Base-by-base conservation (phyloP, 2,888 invertebrate species). In the Steinernema hermaphroditum region DNA sequence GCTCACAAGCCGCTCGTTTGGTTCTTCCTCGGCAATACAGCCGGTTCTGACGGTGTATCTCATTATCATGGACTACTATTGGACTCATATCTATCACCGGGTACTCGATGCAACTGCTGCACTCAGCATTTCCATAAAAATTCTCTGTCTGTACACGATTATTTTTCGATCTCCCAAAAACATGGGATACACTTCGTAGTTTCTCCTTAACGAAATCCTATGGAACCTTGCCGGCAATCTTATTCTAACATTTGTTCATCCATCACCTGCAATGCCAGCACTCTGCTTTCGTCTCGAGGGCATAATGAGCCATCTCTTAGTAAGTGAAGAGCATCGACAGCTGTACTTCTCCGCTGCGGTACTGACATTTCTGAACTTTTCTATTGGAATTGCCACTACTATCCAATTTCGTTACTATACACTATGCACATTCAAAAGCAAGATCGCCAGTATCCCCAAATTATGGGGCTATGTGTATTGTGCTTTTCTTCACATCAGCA, bases 121-220 rank as follows among this genome's bases (percentile, higher is more conserved):
- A 9, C 2, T 2, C 2, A n/a, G 90, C 85, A 91, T 92, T 70
- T 91, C 91, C 2, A n/a, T 46, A 4, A 46, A 46, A 19, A 6
- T 16, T 4, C 16, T 46, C 46, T 46, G n/a, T 19, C 6, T 46
- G 6, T 46, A 46, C 46, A 46, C 16, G 9, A 6, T 46, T n/a
- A 19, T 46, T n/a, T 16, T 6, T 2, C 6, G 16, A 4, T 9
- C 46, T 46, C 46, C 46, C n/a, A 19, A 46, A 46, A 2, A 46
- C 2, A 16, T 46, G n/a, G 4, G n/a, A 4, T 4, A 6, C 2
- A n/a, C n/a, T 16, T 46, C 46, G n/a, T 19, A n/a, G 9, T 46
- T 46, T 19, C 46, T 46, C 16, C 46, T 46, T n/a, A 46, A 46
- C 46, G 46, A 46, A 19, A 2, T 19, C 9, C 19, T 46, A 4